Conservation (phyloP, 2,888 invertebrate species). For the Arenicola marina region DNA sequence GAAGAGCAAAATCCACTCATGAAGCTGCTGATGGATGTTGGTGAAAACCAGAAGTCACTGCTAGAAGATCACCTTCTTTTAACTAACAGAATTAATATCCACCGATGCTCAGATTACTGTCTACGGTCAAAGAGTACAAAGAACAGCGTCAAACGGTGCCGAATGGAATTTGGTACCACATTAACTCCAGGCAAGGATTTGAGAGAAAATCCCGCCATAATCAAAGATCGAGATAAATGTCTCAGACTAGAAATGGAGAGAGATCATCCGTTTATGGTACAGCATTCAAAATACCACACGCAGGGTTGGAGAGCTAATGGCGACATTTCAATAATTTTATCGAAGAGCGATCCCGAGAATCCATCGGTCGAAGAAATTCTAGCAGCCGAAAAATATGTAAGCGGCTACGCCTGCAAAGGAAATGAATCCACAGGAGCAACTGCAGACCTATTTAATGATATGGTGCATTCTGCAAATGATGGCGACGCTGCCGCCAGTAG, state of each 20-base stretch:
- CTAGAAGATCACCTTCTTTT: conserved; percentile 32
- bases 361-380: conserved; percentile 34
- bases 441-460: conserved; percentile 26
- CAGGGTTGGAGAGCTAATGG: conserved; percentile 37
- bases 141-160: conserved; percentile 2
- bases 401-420: conserved; percentile 36
- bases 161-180: conserved; percentile 35
- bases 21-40: conserved; percentile 35
- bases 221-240: conserved; percentile 33
- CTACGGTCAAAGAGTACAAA: not conserved
- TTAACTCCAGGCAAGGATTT: conserved; percentile 15
- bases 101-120: conserved; percentile 34
- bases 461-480: conserved; percentile 2
- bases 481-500: conserved; percentile 10
- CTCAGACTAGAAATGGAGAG: conserved; percentile 35
- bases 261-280: conserved; percentile 35
- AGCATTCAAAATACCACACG: conserved; percentile 34
- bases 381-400: conserved; percentile 18
- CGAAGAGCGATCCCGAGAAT: conserved; percentile 31
- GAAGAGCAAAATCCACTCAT: conserved; percentile 34
- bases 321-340: conserved; percentile 35
- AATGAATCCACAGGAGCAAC: conserved; percentile 33
- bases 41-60: conserved; percentile 26
- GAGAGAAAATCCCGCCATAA: conserved; percentile 24
- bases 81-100: conserved; percentile 30